Base-by-base conservation (phyloP, 2,113 vertebrate genomes). In the Ammodytes dubius region DNA sequence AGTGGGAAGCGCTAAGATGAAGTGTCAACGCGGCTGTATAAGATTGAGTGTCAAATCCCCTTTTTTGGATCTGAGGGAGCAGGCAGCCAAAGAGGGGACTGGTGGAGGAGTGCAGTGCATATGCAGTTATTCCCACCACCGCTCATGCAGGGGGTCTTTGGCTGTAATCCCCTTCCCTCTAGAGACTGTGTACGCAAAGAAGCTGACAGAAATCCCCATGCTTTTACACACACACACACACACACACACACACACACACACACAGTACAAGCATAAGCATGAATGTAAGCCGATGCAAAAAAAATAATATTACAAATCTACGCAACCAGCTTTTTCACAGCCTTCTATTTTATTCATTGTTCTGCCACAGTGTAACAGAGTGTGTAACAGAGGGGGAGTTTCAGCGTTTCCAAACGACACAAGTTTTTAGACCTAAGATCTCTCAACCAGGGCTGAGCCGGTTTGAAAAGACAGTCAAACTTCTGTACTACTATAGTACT, bases 91-190 rank as follows among this genome's bases (percentile, higher is more conserved):
- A 79, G 84, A 85, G 74, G 54, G 80, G 84, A 81, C 81, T 69
- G 88, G 78, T 71, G 56, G 59, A 76, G 74, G 78, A 89, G 80
- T 87, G 67, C 74, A 89, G 87, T 88, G 75, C 87, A 92, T 93
- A 88, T 89, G 87, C 83, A 89, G 89, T 92, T 93, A 91, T 84
- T 87, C 87, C 85, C 90, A 83, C 71, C 66, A 53, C 86, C 74
- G 89, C 93, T 93, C 90, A 90, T 86, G 89, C 93, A 79, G 86
- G 88, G 82, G 89, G 89, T 78, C 75, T 77, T 89, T 56, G 61
- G 76, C 85, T 86, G 79, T 92, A 92, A 93, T 94, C 89, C 92
- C 70, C 73, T 68, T 68, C 69, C 87, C 88, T 27, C 87, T 49
- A 5, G 76, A 87, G 82, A 63, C 61, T 65, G 52, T 74, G 70